Conservation (phyloP, 2,113 vertebrate species). For the Pelobates fuscus region DNA sequence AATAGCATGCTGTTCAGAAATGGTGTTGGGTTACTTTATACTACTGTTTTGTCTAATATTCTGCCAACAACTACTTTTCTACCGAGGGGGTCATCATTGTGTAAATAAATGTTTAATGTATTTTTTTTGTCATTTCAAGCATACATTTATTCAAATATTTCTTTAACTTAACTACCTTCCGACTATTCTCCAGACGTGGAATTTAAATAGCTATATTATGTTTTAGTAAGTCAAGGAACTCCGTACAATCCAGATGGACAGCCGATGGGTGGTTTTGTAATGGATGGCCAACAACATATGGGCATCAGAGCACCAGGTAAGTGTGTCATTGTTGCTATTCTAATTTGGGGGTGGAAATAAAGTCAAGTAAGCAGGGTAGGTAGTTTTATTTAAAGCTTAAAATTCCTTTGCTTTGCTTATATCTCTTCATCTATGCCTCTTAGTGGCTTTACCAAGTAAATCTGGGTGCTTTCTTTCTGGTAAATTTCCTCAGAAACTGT, state of each 20-base stretch:
- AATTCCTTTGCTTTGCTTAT: conserved; percentile 18
- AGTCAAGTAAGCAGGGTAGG: conserved; percentile 5
- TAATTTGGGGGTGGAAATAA: neutral
- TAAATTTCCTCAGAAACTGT: conserved; percentile 57
- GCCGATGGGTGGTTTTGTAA: conserved; percentile 98
- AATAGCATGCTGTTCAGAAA: conserved; percentile 29
- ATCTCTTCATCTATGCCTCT: conserved; percentile 24
- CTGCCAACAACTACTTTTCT: neutral
- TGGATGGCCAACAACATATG: conserved; percentile 99
- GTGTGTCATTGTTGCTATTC: conserved; percentile 43
- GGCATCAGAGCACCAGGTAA: conserved; percentile 99
- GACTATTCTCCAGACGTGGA: neutral
- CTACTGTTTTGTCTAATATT: conserved; percentile 9
- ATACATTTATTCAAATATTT: neutral
- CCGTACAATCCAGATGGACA: conserved; percentile 98
- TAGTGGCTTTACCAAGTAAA: conserved; percentile 28
- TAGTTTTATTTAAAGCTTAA: conserved; percentile 18
- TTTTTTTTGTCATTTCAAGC: neutral
- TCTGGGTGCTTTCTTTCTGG: conserved; percentile 56
- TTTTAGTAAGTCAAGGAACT: conserved; percentile 97
- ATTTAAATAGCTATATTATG: conserved; percentile 11
- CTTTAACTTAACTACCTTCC: neutral
- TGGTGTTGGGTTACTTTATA: conserved; percentile 29
- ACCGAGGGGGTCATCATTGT: too few species aligned
- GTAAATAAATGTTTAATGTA: neutral